Evolutionary conservation across 1,140 invertebrate species (phyloP).

Genomic region (Lordiphosa collinella): DNA sequence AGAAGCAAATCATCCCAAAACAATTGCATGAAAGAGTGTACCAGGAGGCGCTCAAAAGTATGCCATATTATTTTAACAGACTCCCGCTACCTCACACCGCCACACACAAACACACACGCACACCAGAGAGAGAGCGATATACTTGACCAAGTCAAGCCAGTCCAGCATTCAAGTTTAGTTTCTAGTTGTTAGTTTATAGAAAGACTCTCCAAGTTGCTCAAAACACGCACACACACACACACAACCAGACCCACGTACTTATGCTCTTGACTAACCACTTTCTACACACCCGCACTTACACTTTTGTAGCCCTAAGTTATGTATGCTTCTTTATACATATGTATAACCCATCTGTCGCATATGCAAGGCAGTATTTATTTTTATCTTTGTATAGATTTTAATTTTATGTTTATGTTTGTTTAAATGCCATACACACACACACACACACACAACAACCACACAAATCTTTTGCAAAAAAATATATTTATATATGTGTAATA

Average conservation of each 20-base stretch:
- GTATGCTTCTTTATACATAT: slow-evolving; percentile 7
- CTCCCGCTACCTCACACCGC: slow-evolving; percentile 54
- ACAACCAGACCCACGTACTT: slow-evolving; percentile 50
- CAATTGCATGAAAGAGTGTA: slow-evolving; percentile 15
- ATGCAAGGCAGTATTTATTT: slow-evolving; percentile 52
- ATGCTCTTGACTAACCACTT: slow-evolving; percentile 39
- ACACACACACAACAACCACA: background rate
- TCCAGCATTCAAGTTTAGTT: slow-evolving; percentile 56
- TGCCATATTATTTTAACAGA: slow-evolving; percentile 67
- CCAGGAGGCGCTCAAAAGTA: slow-evolving; percentile 64
- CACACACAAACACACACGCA: slow-evolving; percentile 14
- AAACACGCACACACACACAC: slow-evolving; percentile 56
- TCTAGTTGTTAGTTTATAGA: slow-evolving; percentile 31
- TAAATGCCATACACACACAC: slow-evolving; percentile 59
- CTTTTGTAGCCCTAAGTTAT: slow-evolving; percentile 35
- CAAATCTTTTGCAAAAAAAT: slow-evolving; percentile 9
- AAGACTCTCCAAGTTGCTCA: slow-evolving; percentile 70
- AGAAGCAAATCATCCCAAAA: slow-evolving; percentile 47
- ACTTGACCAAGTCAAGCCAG: slow-evolving; percentile 68
- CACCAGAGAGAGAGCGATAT: slow-evolving; percentile 15
- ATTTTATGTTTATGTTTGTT: slow-evolving; percentile 42
- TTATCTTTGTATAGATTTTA: slow-evolving; percentile 50
- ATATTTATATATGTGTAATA: slow-evolving; percentile 28
- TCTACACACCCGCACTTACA: background rate
- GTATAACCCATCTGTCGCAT: slow-evolving; percentile 8